Evolutionary conservation across 1,140 invertebrate species (phyloP), one percentile per base, ranked within the genome.

Genomic region (Gonioctena quinquepunctata): DNA sequence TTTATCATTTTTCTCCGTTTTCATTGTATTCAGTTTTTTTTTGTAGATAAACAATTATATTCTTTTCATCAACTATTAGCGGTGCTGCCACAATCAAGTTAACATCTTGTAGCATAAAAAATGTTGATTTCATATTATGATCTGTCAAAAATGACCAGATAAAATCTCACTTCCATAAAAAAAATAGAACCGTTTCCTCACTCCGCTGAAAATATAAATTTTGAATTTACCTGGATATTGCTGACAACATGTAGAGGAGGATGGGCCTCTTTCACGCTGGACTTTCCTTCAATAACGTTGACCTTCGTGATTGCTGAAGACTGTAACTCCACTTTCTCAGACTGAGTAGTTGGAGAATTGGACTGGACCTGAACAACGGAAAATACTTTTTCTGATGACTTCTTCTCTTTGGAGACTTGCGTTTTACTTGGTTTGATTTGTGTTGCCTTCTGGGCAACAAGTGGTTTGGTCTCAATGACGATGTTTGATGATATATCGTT

Each of bases 341-440:
- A 84, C 56, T 83, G 59, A 8, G 79, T 74, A 6, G 75, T 68
- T 48, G 81, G 70, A 16, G 72, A 57, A 70, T 72, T 77, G 27
- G 84, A 67, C 22, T 75, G 64, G 23, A 78, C 68, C 74, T 79
- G 71, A 33, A 80, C 73, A 33, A 73, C 67, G 23, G 70, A 73
- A 23, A 61, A 68, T 23, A 66, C 67, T 71, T 78, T 72, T 82
- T 76, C 83, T 79, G 65, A 80, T 81, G 82, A 81, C 83, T 79
- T 83, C 49, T 74, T 85, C 75, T 83, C 85, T 82, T 22, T 13
- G 42, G 57, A 69, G 25, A 65, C 82, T 78, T 65, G 79, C 62
- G 86, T 84, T 84, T 88, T 89, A 70, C 86, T 88, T 1, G 88
- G 87, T 75, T 88, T 87, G 50, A 89, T 89, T 25, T 86, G 83